Conservation (phyloP, 2,113 vertebrate species). For the Poeciliopsis prolifica region DNA sequence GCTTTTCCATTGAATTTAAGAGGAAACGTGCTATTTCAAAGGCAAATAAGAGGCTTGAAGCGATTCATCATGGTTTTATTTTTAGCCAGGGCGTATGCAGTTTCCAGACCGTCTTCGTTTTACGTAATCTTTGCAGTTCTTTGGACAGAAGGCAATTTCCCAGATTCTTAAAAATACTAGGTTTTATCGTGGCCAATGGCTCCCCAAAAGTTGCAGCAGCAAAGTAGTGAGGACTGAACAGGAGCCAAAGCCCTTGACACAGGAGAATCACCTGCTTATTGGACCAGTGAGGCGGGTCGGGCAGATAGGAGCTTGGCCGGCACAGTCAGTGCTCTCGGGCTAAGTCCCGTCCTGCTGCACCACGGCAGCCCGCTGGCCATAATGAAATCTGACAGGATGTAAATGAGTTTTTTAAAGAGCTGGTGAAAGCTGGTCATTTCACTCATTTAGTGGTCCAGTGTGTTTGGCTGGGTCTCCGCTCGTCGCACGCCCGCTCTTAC, state of each 20-base stretch:
- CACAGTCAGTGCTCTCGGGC: conserved; percentile 71
- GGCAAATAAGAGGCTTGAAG: neutral
- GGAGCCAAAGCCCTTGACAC: conserved; percentile 68
- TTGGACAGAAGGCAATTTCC: neutral
- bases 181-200: conserved; percentile 39
- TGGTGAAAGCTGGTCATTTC: conserved; percentile 91
- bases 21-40: neutral
- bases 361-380: conserved; percentile 76
- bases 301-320: conserved; percentile 73
- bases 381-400: conserved; percentile 97
- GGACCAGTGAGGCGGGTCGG: conserved; percentile 78
- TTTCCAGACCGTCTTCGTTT: neutral
- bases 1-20: neutral
- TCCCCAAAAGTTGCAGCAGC: conserved; percentile 36
- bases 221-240: neutral
- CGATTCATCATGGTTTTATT: neutral
- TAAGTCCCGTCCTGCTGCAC: conserved; percentile 77
- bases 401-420: conserved; percentile 95
- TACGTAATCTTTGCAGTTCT: neutral
- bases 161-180: neutral
- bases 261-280: conserved; percentile 73
- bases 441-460: conserved; percentile 94
- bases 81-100: no score
- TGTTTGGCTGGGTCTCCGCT: conserved; percentile 86
- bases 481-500: conserved; percentile 80